phyloP scores from a whole-genome alignment of 2,797 vertebrate genomes.

The Mormyrus hasselquistii region DNA sequence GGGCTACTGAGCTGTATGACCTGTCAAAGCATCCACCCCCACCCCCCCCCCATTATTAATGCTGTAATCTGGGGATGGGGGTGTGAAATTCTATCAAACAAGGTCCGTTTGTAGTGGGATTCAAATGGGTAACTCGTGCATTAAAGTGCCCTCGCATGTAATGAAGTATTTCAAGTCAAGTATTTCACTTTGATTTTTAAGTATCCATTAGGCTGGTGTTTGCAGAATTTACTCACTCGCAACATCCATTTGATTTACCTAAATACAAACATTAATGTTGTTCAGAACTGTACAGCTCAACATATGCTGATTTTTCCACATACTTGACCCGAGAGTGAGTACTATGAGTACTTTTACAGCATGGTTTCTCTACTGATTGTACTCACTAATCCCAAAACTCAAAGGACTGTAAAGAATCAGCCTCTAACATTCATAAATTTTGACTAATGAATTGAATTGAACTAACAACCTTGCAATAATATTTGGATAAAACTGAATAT shows the following conservation, averaged over 20 bases:
- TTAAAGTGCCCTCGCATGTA: background rate
- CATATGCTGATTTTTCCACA: background rate
- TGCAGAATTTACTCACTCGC: background rate
- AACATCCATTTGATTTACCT: background rate
- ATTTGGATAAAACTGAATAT: background rate
- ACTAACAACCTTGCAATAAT: background rate
- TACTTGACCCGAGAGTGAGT: background rate
- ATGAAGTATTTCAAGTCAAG: background rate
- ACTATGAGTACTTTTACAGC: background rate
- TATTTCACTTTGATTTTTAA: background rate
- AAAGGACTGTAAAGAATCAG: background rate
- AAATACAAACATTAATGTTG: background rate
- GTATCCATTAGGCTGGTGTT: background rate
- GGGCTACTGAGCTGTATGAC: too few relatives aligned
- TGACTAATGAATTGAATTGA: background rate
- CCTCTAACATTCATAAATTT: background rate
- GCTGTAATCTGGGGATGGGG: background rate
- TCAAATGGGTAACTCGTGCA: background rate
- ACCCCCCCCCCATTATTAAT: background rate
- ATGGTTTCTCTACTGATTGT: background rate
- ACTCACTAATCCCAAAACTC: background rate
- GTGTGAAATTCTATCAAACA: background rate
- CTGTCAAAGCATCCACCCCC: too few relatives aligned
- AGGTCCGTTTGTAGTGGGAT: background rate
- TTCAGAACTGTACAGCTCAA: background rate